Percentiles rank a stretch among this genome's conserved stretches.
Conservation (phyloP, 2,888 invertebrate species). For the Ophion ellenae region DNA sequence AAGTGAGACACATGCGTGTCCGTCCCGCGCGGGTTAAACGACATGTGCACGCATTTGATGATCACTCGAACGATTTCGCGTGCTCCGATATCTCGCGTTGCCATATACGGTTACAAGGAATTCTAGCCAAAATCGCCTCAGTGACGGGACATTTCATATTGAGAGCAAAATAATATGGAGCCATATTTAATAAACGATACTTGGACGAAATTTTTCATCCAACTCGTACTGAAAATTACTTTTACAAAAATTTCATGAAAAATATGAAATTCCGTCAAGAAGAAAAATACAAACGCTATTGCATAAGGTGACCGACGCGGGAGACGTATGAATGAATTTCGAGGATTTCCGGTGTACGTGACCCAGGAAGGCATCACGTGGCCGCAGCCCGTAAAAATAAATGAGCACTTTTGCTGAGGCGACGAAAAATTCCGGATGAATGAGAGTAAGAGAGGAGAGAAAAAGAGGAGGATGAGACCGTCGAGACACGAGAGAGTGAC, state of each 20-base stretch:
- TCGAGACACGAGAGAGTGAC: constrained; percentile 59
- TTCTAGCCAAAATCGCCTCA: not conserved
- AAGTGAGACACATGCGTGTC: constrained; percentile 33
- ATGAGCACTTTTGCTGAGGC: not conserved
- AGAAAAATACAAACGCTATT: not conserved
- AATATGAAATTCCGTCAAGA: not conserved
- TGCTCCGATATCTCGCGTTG: constrained; percentile 12
- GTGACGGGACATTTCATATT: not conserved
- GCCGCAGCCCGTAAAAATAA: not conserved
- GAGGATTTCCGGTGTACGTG: constrained; percentile 39
- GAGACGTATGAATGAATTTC: constrained; percentile 50
- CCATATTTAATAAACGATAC: not conserved
- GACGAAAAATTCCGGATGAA: constrained; percentile 31
- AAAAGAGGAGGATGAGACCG: constrained; percentile 32
- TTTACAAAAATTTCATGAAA: not conserved
- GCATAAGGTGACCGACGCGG: not conserved
- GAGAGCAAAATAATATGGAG: not conserved
- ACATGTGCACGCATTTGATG: not conserved
- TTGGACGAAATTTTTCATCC: not conserved
- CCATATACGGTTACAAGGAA: not conserved
- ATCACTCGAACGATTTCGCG: not conserved
- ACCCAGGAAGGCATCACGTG: constrained; percentile 32
- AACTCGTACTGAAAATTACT: not conserved
- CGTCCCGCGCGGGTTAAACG: constrained; percentile 4
- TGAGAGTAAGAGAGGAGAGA: constrained; percentile 15